Evolutionary conservation across 1,140 invertebrate species (phyloP), one percentile per base, ranked within the genome.

Genomic region (Drosophila mauritiana): DNA sequence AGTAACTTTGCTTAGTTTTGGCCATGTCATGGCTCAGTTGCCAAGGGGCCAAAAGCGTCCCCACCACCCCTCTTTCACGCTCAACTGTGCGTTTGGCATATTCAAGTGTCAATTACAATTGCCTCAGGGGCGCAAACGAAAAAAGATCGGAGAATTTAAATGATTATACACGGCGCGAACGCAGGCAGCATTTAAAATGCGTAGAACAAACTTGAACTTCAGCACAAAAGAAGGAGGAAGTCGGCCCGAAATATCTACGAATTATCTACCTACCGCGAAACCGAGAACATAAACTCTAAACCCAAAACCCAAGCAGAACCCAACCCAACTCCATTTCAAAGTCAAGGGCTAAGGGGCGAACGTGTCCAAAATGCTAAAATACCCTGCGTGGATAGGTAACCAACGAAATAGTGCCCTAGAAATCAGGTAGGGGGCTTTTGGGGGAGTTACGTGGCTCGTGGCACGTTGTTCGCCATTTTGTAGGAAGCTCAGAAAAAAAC

Each of bases 131-230:
- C 63, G 56, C 56, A 52, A 54, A 61, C n/a, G 2, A 43, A 13
- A 51, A 45, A 27, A 49, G 52, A 54, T 8, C 12, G 11, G 31
- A 48, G 45, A 69, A 73, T 59, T 84, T 63, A 61, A 79, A 83
- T 72, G 53, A 83, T 83, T 68, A 64, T 78, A 75, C 73, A 73
- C 40, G 25, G 25, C n/a, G 58, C 58, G 31, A 78, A 52, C 69
- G 56, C 49, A 65, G 69, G 64, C 61, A 67, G 76, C 58, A 83
- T 79, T 73, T 82, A 69, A 88, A 88, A 80, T 83, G 76, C 80
- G 73, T 83, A 61, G 78, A 84, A 49, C 81, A 80, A 89, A 84
- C 84, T 89, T 89, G 84, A 89, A 89, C 84, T 89, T 89, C 73
- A 74, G 46, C 54, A 61, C 64, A 69, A 70, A 70, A 70, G 43